Evolutionary conservation across 2,797 vertebrate species (phyloP).

Genomic region (Etheostoma perlongum): DNA sequence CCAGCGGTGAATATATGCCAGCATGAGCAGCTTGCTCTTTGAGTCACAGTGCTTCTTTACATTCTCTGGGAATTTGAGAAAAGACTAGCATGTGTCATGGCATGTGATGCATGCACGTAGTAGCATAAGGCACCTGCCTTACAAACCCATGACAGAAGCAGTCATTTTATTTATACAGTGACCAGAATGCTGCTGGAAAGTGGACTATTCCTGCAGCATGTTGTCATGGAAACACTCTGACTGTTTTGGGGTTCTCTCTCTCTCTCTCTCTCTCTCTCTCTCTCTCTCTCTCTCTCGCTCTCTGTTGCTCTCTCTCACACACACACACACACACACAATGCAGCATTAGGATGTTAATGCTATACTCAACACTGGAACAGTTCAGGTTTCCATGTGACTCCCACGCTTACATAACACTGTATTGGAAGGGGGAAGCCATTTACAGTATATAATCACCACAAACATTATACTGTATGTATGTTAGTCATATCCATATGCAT

Average conservation of each 20-base stretch:
- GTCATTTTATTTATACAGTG: conserved; percentile 49
- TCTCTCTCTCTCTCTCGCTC: conserved; percentile 41
- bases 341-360: conserved; percentile 76
- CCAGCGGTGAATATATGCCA: conserved; percentile 33
- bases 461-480: conserved; percentile 23
- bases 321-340: conserved; percentile 42
- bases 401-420: conserved; percentile 70
- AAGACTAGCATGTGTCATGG: conserved; percentile 32
- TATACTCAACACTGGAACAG: conserved; percentile 62
- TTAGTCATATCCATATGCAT: conserved; percentile 15
- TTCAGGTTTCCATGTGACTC: conserved; percentile 73
- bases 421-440: conserved; percentile 64
- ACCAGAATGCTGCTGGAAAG: conserved; percentile 66
- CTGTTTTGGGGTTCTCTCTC: conserved; percentile 75
- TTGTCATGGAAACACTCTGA: conserved; percentile 85
- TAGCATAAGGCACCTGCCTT: conserved; percentile 33
- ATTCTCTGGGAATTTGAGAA: conserved; percentile 33
- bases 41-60: conserved; percentile 22
- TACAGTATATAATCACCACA: conserved; percentile 42
- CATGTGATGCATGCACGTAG: conserved; percentile 25
- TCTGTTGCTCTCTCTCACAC: background rate
- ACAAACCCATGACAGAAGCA: conserved; percentile 29
- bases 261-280: conserved; percentile 39
- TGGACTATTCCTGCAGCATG: conserved; percentile 80
- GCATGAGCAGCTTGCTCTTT: conserved; percentile 30